These are phyloP conservation scores for Peucedramus taeniatus DNA, from an alignment of 2,113 vertebrate species.

Conservation along the genomic window DNA sequence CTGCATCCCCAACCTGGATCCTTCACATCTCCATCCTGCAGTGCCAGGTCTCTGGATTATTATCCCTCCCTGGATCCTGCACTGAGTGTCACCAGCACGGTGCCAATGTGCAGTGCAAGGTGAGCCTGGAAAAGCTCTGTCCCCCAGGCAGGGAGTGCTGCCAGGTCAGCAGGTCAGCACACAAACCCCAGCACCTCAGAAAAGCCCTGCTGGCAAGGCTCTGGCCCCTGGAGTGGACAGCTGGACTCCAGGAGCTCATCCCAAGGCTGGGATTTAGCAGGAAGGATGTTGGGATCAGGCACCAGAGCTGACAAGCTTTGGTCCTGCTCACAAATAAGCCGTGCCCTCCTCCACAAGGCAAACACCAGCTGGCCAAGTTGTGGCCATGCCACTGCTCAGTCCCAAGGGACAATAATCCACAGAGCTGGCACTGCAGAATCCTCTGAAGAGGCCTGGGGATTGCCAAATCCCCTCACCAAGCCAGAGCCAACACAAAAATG, in stretches of 20 bases:
- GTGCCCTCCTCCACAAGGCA: neutral
- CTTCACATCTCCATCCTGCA: neutral
- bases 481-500: neutral
- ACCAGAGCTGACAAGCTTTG: neutral
- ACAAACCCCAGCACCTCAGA: neutral
- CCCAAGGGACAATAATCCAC: neutral
- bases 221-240: neutral
- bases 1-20: too few relatives aligned
- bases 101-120: neutral
- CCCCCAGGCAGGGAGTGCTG: neutral
- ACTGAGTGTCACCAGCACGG: fast-evolving
- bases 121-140: neutral
- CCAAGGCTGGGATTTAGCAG: neutral
- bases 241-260: neutral
- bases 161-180: neutral
- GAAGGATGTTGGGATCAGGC: neutral
- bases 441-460: neutral
- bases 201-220: neutral
- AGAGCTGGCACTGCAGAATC: neutral
- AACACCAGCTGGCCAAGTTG: neutral
- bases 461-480: neutral
- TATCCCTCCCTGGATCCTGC: neutral
- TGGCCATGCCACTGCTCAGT: neutral
- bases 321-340: neutral
- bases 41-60: neutral